Base-by-base conservation (phyloP, 2,113 vertebrate genomes). In the Brachyistius frenatus region DNA sequence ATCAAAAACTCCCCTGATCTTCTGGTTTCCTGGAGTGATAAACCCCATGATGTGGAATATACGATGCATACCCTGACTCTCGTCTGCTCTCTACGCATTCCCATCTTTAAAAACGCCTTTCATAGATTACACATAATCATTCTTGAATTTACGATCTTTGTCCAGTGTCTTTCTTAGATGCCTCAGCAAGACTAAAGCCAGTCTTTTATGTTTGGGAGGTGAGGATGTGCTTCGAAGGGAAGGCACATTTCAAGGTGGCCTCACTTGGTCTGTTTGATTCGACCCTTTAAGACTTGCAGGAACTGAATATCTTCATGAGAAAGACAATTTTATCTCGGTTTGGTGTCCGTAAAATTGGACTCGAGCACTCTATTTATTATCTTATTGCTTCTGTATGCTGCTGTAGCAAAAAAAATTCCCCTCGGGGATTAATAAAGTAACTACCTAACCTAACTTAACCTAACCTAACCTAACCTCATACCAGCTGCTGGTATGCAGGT, bases 211-310 rank as follows among this genome's bases (percentile, higher is more conserved):
- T 44, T 11, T 2, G 41, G 41, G 41, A 44, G 41, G 1, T 44
- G 41, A 3, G 41, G 41, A 3, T 2, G 41, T 4, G 23, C 33
- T 63, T 54, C 67, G 2, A 80, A 61, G 6, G 69, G 63, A 7
- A 67, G 37, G 4, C 55, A 69, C 63, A 80, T 74, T 1, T 80
- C 68, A 0, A 65, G 37, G 3, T 73, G 68, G 2, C 53, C 44
- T 30, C 4, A 0, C 16, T 54, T 5, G 7, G 37, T 67, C 4
- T 67, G 10, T 1, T 41, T 11, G 3, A 39, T 36, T 8, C 8
- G 5, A 7, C 3, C n/a, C 1, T 39, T 67, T 30, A 39, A 3
- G 65, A 31, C 31, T 5, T 67, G 15, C 1, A 67, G n/a, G 9
- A 67, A 54, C 14, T 31, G 16, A 4, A 67, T 14, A 35, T 66